phyloP scores from a whole-genome alignment of 2,113 vertebrate genomes.

The Paracanthobrama guichenoti region DNA sequence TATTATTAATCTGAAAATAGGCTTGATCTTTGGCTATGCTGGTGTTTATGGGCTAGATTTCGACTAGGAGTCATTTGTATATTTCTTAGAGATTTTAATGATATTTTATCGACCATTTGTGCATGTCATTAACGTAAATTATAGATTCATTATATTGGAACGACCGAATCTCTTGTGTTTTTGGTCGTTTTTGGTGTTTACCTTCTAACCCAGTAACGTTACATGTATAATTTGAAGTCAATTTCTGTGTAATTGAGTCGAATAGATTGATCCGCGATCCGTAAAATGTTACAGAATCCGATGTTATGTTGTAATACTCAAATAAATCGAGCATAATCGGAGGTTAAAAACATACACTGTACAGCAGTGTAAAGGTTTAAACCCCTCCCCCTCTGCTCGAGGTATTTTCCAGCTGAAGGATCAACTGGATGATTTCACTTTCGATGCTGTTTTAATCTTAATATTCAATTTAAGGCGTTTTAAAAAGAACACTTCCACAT shows the following conservation, averaged over 20 bases:
- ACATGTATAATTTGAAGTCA: background rate
- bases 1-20: background rate
- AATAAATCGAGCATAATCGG: background rate
- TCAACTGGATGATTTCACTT: background rate
- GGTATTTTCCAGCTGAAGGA: constrained; percentile 35
- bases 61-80: background rate
- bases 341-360: background rate
- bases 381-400: constrained; percentile 42
- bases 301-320: background rate
- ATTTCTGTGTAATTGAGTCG: background rate
- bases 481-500: background rate
- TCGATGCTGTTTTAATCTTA: background rate
- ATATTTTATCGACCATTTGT: background rate
- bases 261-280: background rate
- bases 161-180: background rate
- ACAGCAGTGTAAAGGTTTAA: background rate
- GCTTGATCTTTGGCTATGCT: background rate
- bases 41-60: background rate
- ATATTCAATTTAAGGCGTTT: background rate
- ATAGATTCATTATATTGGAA: background rate
- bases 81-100: background rate
- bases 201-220: background rate
- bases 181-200: constrained; percentile 3
- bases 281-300: background rate
- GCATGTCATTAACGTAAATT: background rate